These are phyloP conservation scores for Onychomys arenicola DNA, from an alignment of 2,797 vertebrate species.

Conservation along the genomic window DNA sequence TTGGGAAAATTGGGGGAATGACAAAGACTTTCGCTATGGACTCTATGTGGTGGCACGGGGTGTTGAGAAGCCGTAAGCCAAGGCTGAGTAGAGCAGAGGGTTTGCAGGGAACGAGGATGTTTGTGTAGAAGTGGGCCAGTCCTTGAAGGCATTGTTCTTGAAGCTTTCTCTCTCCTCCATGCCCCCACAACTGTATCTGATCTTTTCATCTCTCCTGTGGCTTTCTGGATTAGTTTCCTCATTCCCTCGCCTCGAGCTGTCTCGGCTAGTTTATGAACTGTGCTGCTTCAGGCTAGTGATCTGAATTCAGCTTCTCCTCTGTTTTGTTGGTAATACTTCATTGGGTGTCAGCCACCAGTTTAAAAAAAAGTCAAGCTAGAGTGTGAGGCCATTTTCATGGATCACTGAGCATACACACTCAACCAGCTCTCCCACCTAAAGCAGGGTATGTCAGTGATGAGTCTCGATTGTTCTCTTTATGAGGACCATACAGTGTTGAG, in stretches of 20 bases:
- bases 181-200: rapidly evolving
- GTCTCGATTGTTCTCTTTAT: not conserved
- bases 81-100: not conserved
- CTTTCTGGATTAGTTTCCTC: not conserved
- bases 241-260: not conserved
- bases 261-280: not conserved
- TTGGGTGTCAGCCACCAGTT: not conserved
- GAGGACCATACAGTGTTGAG: not conserved
- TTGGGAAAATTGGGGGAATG: not conserved
- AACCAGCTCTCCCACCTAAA: not conserved
- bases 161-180: not conserved
- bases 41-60: not conserved
- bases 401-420: not conserved
- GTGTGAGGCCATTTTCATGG: not conserved
- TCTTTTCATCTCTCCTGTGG: not conserved
- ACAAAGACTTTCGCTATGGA: not conserved
- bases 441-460: not conserved
- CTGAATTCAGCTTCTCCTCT: conserved; percentile 22
- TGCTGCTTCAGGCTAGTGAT: not conserved
- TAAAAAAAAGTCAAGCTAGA: conserved; percentile 8
- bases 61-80: not conserved
- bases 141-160: not conserved
- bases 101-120: not conserved
- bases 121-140: too few relatives aligned
- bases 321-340: not conserved